A percentile compares a stretch with the other conserved stretches of the same genome.
Conservation (phyloP, 1,140 invertebrate genomes). For the Maconellicoccus hirsutus region DNA sequence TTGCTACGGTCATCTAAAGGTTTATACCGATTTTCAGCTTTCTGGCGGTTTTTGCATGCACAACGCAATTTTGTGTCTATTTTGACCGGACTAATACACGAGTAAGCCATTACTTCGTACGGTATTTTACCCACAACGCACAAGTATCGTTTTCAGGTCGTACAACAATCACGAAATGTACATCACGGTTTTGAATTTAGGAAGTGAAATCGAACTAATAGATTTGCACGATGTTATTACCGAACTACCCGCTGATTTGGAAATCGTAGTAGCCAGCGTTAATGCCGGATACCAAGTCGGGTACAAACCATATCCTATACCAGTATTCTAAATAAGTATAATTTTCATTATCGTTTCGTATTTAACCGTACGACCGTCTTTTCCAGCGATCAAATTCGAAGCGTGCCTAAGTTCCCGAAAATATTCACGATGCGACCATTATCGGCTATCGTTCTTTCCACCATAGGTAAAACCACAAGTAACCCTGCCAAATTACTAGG, state of each 20-base stretch:
- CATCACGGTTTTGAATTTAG: conserved; percentile 26
- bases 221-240: conserved; percentile 11
- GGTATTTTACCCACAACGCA: too few species aligned
- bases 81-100: too few species aligned
- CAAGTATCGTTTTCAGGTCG: background rate
- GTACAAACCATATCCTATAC: conserved; percentile 20
- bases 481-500: background rate
- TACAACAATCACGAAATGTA: conserved; percentile 23
- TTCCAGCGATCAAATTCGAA: background rate
- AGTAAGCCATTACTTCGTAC: too few species aligned
- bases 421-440: background rate
- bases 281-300: conserved; percentile 12
- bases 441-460: background rate
- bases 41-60: too few species aligned
- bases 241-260: conserved; percentile 18
- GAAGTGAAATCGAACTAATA: conserved; percentile 12
- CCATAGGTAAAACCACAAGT: background rate
- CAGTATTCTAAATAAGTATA: too few species aligned
- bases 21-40: too few species aligned
- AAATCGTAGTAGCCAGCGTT: background rate
- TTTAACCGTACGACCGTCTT: background rate
- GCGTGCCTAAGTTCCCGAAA: background rate
- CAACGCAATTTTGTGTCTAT: too few species aligned
- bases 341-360: background rate
- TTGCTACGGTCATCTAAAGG: too few species aligned